Evolutionary conservation across 2,113 vertebrate genomes (phyloP), one percentile per base, ranked within the genome.

Genomic region (Riparia riparia): DNA sequence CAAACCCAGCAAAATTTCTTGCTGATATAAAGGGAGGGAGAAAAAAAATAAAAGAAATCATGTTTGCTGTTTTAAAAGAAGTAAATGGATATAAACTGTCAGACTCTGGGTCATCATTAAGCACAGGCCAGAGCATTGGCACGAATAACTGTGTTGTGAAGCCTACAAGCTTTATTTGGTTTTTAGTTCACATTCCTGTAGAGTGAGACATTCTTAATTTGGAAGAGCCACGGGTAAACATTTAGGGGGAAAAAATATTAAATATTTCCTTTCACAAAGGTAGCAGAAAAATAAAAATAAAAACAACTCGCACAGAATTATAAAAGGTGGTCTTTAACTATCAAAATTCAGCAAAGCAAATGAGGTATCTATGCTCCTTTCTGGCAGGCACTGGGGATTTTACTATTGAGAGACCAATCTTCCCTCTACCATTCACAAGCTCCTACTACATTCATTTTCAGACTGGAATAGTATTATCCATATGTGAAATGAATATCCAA

Each of bases 181-280:
- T 96, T 95, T 95, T 51, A 97, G 92, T 89, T 92, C 96, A 89
- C 95, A 97, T 97, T 97, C 96, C 88, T 96, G 76, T 12, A 95
- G 93, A 90, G 82, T 96, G 96, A 97, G 95, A 93, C 96, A 96
- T 73, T 90, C 90, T 94, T 81, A 89, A 90, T 94, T 90, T 0
- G 28, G 57, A 68, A 94, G 88, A 71, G 80, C 80, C 71, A 89
- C 25, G 88, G 69, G 65, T 95, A 97, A 96, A 96, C 96, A 96
- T 78, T 78, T 86, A 96, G 90, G 92, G 96, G 90, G 94, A 96
- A 96, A 96, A 94, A 94, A 22, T 90, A 95, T 96, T 96, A 93
- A 96, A 96, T 96, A 97, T 96, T 96, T 96, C 95, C 95, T 88
- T 94, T 81, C 90, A 68, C 76, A 95, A 94, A 96, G 88, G 95